A percentile compares a stretch with the other conserved stretches of the same genome.
Conservation (phyloP, 1,140 invertebrate genomes). For the Metaphire vulgaris region DNA sequence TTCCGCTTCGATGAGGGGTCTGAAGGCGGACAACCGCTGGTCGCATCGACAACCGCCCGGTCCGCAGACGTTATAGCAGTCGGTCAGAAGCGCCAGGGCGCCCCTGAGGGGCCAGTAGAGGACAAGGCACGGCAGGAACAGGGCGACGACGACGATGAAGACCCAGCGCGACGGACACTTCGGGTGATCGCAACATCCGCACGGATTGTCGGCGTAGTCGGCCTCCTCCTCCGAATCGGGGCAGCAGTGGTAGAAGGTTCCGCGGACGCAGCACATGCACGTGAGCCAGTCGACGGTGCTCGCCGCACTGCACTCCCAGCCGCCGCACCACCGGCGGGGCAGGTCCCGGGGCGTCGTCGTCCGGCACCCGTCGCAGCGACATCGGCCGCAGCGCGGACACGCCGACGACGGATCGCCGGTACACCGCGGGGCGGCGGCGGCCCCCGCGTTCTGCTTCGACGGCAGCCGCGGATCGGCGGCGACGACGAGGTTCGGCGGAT, state of each 20-base stretch:
- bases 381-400: constrained; percentile 74
- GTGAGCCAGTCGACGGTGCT: constrained; percentile 77
- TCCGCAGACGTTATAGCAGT: constrained; percentile 70
- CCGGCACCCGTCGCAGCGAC: constrained; percentile 77
- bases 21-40: constrained; percentile 18
- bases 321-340: constrained; percentile 71
- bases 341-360: constrained; percentile 71
- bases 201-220: constrained; percentile 72
- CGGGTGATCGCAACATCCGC: constrained; percentile 63
- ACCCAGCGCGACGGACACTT: constrained; percentile 70
- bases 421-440: background rate
- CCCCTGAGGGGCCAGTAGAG: constrained; percentile 84
- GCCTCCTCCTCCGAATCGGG: constrained; percentile 57
- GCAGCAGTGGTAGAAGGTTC: constrained; percentile 83
- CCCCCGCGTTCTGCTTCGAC: background rate
- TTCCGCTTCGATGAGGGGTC: constrained; percentile 29
- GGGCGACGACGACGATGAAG: constrained; percentile 69
- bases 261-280: constrained; percentile 87
- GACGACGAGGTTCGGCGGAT: background rate
- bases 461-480: background rate
- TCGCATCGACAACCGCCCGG: constrained; percentile 62
- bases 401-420: constrained; percentile 39
- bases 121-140: constrained; percentile 75
- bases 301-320: constrained; percentile 77
- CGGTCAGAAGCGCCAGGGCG: constrained; percentile 68